A percentile compares a stretch with the other conserved stretches of the same genome.
Conservation (phyloP, 2,797 vertebrate genomes). For the Muscicapa comitata region DNA sequence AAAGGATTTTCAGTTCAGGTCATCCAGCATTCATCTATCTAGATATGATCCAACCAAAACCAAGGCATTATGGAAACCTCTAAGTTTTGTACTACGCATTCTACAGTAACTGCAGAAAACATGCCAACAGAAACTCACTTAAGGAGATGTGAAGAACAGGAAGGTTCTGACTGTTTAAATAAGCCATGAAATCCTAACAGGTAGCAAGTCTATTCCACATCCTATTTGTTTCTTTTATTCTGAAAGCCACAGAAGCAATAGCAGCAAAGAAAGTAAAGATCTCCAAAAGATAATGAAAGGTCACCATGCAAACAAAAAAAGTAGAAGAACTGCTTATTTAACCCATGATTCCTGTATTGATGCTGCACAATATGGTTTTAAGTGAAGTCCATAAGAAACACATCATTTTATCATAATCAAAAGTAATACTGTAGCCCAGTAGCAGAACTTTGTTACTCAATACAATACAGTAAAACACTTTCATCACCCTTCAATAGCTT, state of each 20-base stretch:
- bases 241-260: not conserved
- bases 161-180: not conserved
- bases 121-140: not conserved
- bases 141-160: not conserved
- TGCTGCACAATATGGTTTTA: not conserved
- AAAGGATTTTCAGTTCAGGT: not conserved
- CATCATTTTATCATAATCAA: not conserved
- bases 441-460: not conserved
- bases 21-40: not conserved
- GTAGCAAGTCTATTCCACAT: not conserved
- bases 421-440: not conserved
- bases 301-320: not conserved
- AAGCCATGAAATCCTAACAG: not conserved
- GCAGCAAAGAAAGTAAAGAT: not conserved
- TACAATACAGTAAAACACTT: not conserved
- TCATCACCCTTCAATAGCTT: not conserved
- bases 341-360: not conserved
- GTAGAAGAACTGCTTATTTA: not conserved
- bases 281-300: not conserved
- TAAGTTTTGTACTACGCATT: not conserved
- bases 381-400: not conserved
- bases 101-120: not conserved
- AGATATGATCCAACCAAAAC: not conserved
- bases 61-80: not conserved
- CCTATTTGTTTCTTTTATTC: not conserved